Evolutionary conservation across 1,140 invertebrate genomes (phyloP), one percentile per base, ranked within the genome.

Genomic region (Drosophila leontia): DNA sequence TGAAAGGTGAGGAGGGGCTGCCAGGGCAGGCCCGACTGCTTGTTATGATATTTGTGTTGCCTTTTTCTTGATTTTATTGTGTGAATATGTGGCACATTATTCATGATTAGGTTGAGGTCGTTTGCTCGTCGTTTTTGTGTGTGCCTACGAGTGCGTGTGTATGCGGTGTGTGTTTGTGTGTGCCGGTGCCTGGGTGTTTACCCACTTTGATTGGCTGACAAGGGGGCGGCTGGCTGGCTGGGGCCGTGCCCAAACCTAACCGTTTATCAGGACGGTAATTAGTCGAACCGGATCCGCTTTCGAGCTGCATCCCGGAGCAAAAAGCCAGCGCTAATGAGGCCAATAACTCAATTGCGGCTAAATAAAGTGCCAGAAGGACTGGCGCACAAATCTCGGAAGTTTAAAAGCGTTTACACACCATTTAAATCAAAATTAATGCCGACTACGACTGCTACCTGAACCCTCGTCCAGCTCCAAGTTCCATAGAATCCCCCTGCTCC

Each of bases 31-130:
- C 62, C 67, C 51, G 35, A 9, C 60, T 56, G 75, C 78, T 82
- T 82, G 82, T 86, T 86, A 82, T 86, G 82, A 85, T 86, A 79
- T 85, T 85, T 65, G 72, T 81, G 82, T 84, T 78, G 78, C 59
- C 78, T 80, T 77, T 83, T 72, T 81, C 60, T 55, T 85, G 82
- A 81, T 84, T 84, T 84, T 81, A 78, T 84, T 84, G 78, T 85
- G 82, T 85, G 82, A 85, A 85, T 85, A 85, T 85, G 82, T 86
- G 78, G 68, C 82, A 85, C 82, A 86, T 86, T 85, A 85, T 85
- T 85, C 82, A 85, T 85, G 82, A 85, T 85, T 86, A 85, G 82
- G 63, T 78, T 75, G 78, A 65, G 59, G 61, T 75, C 75, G 81
- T 74, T 83, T 82, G 71, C 71, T 80, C 60, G 58, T 67, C 77